Percentiles rank a stretch among this genome's conserved stretches.
Conservation (phyloP, 2,888 invertebrate species). For the Falcaria lacertinaria region DNA sequence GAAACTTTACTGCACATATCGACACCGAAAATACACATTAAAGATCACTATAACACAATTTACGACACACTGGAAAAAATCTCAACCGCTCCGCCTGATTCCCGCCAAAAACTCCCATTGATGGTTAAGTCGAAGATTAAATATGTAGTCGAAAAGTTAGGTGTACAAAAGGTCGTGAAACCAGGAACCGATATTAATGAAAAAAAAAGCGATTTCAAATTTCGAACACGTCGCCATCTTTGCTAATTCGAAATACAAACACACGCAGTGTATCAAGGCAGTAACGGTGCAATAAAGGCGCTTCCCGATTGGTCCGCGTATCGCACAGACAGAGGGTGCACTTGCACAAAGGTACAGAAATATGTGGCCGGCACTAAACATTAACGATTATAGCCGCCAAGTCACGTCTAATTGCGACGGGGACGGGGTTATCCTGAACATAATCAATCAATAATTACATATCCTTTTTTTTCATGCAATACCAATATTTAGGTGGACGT, state of each 20-base stretch:
- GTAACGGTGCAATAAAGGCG: constrained; percentile 28
- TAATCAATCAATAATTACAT: background rate
- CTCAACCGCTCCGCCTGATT: too few relatives aligned
- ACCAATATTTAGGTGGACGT: too few relatives aligned
- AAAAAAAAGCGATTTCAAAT: background rate
- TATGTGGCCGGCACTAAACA: constrained; percentile 77
- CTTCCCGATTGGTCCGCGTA: constrained; percentile 34
- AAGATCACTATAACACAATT: too few relatives aligned
- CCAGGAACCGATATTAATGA: too few relatives aligned
- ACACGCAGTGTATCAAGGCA: constrained; percentile 21
- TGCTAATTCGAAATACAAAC: constrained; percentile 9
- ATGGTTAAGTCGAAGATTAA: too few relatives aligned
- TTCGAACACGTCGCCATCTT: constrained; percentile 4
- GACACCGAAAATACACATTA: too few relatives aligned
- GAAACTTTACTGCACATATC: too few relatives aligned
- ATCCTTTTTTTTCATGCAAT: too few relatives aligned
- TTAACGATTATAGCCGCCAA: constrained; percentile 76
- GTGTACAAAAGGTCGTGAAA: too few relatives aligned
- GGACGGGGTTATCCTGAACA: constrained; percentile 40
- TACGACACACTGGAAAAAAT: too few relatives aligned
- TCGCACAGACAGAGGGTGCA: constrained; percentile 56
- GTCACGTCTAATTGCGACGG: constrained; percentile 75
- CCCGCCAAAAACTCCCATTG: too few relatives aligned
- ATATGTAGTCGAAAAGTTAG: too few relatives aligned
- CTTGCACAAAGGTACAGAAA: constrained; percentile 74